Base-by-base conservation (phyloP, 2,113 vertebrate genomes). In the Tychaedon coryphoeus region DNA sequence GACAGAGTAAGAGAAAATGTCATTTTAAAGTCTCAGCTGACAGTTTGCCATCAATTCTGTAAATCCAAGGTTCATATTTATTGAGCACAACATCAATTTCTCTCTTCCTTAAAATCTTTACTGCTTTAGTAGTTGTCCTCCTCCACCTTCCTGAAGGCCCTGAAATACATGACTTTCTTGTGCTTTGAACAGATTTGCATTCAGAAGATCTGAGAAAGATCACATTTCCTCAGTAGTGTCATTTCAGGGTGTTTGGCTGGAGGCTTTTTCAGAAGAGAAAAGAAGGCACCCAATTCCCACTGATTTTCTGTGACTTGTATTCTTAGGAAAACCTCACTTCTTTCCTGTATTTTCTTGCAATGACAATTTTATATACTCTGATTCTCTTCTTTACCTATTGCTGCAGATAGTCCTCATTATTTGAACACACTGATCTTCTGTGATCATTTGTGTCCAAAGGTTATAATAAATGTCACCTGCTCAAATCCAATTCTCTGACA, bases 401-500 rank as follows among this genome's bases (percentile, higher is more conserved):
- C 51, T 83, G 74, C 45, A 92, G 84, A 96, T 22, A 78, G 51
- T 42, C 33, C 14, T 69, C 57, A 82, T 90, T 65, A 66, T 75
- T 47, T 89, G 78, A 96, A 90, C 45, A 87, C 58, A 65, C 43
- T 64, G 73, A 78, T 82, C 60, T 85, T 77, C 60, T 91, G 70
- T 53, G 36, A 64, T 95, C 93, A 87, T 47, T 90, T 70, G 51
- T 92, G 57, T 64, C 60, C 8, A 34, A 88, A 95, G 36, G 17
- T 80, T 93, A 91, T 95, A 92, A 86, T 61, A 94, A 95, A 95
- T 92, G 87, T 95, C 91, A 94, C 87, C 91, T 93, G 83, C 92
- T 92, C 36, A 48, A 64, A 92, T 95, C 75, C 76, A 85, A 84
- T 61, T 88, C 58, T 29, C 71, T 86, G 73, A 84, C 48, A 71